Conservation (phyloP, 2,797 vertebrate genomes). For the Argya squamiceps region DNA sequence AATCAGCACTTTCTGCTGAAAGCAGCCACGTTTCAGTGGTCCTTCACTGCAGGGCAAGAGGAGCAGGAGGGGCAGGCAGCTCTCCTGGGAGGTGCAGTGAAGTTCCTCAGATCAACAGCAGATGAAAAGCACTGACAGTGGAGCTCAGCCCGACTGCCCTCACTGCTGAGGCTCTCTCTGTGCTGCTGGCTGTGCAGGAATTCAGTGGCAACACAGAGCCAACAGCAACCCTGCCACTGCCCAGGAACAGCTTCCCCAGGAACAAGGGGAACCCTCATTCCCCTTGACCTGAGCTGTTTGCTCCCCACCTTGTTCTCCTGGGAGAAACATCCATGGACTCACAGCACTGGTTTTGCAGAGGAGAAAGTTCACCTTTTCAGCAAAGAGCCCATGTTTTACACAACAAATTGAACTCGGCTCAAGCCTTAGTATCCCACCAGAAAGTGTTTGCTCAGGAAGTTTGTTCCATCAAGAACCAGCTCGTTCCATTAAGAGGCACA, state of each 20-base stretch:
- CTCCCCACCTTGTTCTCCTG: background rate
- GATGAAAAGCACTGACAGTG: background rate
- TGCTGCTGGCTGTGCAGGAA: accelerated
- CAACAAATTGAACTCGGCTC: background rate
- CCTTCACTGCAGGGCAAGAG: background rate
- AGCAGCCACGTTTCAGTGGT: background rate
- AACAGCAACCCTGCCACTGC: background rate
- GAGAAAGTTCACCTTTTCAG: background rate
- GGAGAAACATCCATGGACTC: background rate
- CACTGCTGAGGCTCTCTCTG: accelerated
- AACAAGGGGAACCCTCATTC: accelerated
- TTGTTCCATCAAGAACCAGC: background rate
- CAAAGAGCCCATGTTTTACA: background rate
- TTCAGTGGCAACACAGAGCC: background rate
- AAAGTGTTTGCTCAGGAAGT: background rate
- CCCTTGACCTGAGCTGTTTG: accelerated
- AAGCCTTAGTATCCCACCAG: background rate
- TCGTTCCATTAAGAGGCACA: background rate
- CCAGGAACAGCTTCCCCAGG: background rate
- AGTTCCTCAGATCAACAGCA: background rate
- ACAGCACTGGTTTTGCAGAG: background rate
- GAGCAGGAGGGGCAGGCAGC: background rate
- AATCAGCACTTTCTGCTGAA: slow-evolving; percentile 15
- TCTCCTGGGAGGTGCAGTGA: background rate
- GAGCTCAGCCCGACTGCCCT: background rate